Base-by-base conservation (phyloP, 2,797 vertebrate species). In the Coilia nasus region DNA sequence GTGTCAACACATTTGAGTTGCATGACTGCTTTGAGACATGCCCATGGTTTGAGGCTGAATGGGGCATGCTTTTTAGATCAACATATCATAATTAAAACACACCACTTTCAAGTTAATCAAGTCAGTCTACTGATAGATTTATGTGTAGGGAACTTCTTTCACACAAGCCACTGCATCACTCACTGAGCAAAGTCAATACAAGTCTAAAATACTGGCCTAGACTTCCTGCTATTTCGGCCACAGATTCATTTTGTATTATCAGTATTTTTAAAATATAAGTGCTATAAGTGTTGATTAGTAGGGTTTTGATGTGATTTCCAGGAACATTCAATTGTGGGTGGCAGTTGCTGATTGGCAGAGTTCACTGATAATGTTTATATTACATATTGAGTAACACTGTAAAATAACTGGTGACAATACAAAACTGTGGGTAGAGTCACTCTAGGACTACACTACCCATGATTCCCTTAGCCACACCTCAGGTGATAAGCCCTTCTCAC, bases 1-100 rank as follows among this genome's bases (percentile, higher is more conserved):
- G 10, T 31, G 28, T 78, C 71, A 78, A 78, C 71, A 7, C 35
- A 78, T 78, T 78, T 44, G 31, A 41, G 71, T 78, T 78, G 71
- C 71, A 78, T 78, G 15, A 78, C 31, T 44, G 15, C 31, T 19
- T 35, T 19, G 41, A 78, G 71, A 78, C 71, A 21, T 7, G 35
- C 31, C 41, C 17, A 21, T 78, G 71, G 71, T 78, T 78, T 78
- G 19, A 35, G 71, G 31, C 71, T 78, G 71, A 78, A 44, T 78
- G 41, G 41, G 41, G 35, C 71, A 78, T 78, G 31, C 3, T 44
- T 78, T 78, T 78, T 44, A 78, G 71, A 78, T 78, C 71, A 78
- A 78, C 71, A 78, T 78, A 44, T 78, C 35, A 41, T 78, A 78
- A 78, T 78, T 78, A 41, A 78, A 78, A 78, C 19, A 35, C 71